Evolutionary conservation across 1,140 invertebrate species (phyloP).

Genomic region (Drosophila nigromelanica): DNA sequence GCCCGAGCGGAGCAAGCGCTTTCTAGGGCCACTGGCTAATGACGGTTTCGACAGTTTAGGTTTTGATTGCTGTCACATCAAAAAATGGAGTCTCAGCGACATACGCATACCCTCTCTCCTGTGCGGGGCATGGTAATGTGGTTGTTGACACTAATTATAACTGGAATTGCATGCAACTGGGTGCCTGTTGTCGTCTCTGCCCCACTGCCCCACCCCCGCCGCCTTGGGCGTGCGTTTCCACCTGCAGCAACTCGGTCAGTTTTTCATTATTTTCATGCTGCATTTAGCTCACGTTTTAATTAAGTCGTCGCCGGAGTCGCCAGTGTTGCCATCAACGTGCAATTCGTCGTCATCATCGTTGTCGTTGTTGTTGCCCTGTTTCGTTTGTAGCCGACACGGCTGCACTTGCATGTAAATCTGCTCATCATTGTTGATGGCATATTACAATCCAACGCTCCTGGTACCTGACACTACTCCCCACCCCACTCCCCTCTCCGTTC

Average conservation of each 20-base stretch:
- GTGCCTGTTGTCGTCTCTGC: slow-evolving; percentile 36
- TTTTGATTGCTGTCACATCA: slow-evolving; percentile 65
- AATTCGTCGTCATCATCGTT: slow-evolving; percentile 4
- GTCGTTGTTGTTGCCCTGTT: neutral
- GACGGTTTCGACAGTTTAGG: slow-evolving; percentile 76
- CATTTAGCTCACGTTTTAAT: slow-evolving; percentile 83
- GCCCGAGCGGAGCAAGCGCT: slow-evolving; percentile 17
- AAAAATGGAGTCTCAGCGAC: slow-evolving; percentile 27
- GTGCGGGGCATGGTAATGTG: slow-evolving; percentile 69
- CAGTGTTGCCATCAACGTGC: slow-evolving; percentile 29
- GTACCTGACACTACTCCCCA: slow-evolving; percentile 10
- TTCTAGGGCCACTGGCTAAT: slow-evolving; percentile 61
- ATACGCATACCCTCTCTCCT: neutral
- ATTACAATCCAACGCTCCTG: slow-evolving; percentile 60
- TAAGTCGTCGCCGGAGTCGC: slow-evolving; percentile 65
- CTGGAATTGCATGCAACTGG: slow-evolving; percentile 67
- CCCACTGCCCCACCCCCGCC: neutral
- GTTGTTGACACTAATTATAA: slow-evolving; percentile 82
- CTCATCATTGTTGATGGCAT: slow-evolving; percentile 82
- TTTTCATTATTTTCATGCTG: slow-evolving; percentile 82
- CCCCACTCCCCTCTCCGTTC: neutral
- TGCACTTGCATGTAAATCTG: slow-evolving; percentile 82
- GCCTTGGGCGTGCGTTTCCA: slow-evolving; percentile 59
- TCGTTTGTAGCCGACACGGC: slow-evolving; percentile 12
- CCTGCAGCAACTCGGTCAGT: slow-evolving; percentile 77